Evolutionary conservation across 2,113 vertebrate genomes (phyloP), one percentile per base, ranked within the genome.

Genomic region (Sturnus vulgaris): DNA sequence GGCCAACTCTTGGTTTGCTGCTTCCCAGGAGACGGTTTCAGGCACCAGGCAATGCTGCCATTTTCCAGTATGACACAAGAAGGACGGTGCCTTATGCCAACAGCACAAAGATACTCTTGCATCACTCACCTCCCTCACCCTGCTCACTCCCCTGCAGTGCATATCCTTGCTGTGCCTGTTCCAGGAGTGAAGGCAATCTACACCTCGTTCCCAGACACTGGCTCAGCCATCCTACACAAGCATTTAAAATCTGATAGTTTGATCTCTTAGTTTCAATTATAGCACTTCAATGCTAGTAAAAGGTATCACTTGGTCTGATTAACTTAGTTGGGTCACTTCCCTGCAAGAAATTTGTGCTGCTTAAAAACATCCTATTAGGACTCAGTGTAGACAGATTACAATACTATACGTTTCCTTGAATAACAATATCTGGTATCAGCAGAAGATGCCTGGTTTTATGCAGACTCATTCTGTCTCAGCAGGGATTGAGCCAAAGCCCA

Each of bases 1-100:
- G 44, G 10, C 15, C 52, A 9, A 0, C 12, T 20, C 65, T 7
- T 8, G 24, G 1, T 6, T 18, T 55, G 1, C 33, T 20, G 23
- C 35, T 63, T 12, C 19, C 30, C 6, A 23, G 47, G 11, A 55
- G 10, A 9, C 37, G 13, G 16, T 12, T 52, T 27, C 37, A 22
- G 35, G 15, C 25, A 3, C 6, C 15, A 24, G 19, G 11, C 16
- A 15, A 2, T 9, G 10, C 13, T 28, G 24, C 53, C 2, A 0
- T 19, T 57, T 64, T 52, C 31, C 37, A 13, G 25, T 2, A 7
- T 4, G 28, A 21, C 28, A 5, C 13, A 5, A 23, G 66, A n/a
- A n/a, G 17, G 8, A 30, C 5, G 3, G 3, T 12, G 53, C 15
- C 33, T 53, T 8, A 30, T 12, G 21, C 3, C 39, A 55, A 30